phyloP scores from a whole-genome alignment of 2,113 vertebrate genomes.

The Pelecanus crispus region DNA sequence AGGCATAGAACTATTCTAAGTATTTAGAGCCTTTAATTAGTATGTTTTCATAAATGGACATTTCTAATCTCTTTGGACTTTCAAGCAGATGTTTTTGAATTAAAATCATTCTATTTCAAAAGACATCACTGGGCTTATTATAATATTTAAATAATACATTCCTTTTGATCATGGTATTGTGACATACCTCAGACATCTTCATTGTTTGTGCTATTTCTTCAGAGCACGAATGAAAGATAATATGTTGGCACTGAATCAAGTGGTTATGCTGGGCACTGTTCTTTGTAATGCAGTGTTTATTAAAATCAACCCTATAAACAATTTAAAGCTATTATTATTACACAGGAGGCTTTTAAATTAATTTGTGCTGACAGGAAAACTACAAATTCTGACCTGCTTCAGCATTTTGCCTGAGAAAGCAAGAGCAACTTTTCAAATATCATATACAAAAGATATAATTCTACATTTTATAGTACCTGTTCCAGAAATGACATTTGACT shows the following conservation, averaged over 20 bases:
- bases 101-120: constrained; percentile 68
- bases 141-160: constrained; percentile 65
- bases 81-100: constrained; percentile 69
- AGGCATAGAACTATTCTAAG: constrained; percentile 65
- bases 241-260: constrained; percentile 54
- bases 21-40: constrained; percentile 68
- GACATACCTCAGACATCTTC: constrained; percentile 74
- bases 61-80: constrained; percentile 65
- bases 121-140: constrained; percentile 63
- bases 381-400: constrained; percentile 34
- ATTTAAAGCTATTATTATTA: constrained; percentile 58
- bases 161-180: constrained; percentile 71
- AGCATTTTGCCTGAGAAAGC: neutral
- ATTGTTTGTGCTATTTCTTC: constrained; percentile 65
- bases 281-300: constrained; percentile 39
- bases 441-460: neutral
- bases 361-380: constrained; percentile 56
- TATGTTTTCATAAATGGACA: constrained; percentile 60
- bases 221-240: constrained; percentile 53
- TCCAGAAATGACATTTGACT: neutral
- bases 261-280: constrained; percentile 12
- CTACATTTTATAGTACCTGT: neutral
- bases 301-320: constrained; percentile 64
- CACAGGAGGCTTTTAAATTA: constrained; percentile 55
- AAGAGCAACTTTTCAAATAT: neutral